Percentiles rank a stretch among this genome's conserved stretches.
Evolutionary conservation across 2,888 invertebrate genomes (phyloP).

Genomic region (Spisula subtruncata): DNA sequence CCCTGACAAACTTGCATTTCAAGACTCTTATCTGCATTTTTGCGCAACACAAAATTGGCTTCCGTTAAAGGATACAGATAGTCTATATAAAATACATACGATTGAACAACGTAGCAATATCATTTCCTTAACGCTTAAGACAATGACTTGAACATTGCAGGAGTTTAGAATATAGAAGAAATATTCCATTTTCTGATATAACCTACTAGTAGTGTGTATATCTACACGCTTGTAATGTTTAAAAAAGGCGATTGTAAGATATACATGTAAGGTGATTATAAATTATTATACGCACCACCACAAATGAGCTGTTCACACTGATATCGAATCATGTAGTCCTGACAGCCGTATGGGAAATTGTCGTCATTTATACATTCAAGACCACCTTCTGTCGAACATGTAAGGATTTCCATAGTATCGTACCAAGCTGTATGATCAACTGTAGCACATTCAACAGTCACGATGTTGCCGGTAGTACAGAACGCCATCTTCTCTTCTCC

Average conservation of each 20-base stretch:
- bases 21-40: too few species aligned
- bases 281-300: conserved; percentile 33
- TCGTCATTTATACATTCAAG: conserved; percentile 90
- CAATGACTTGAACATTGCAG: not conserved
- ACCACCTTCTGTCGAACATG: conserved; percentile 90
- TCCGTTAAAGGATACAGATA: too few species aligned
- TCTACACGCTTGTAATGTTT: too few species aligned
- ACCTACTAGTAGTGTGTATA: too few species aligned
- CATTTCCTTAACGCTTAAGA: not conserved
- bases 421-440: conserved; percentile 70
- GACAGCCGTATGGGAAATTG: conserved; percentile 76
- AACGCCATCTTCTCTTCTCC: conserved; percentile 73
- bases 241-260: not conserved
- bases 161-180: not conserved
- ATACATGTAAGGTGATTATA: too few species aligned
- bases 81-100: not conserved
- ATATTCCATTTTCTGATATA: too few species aligned
- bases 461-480: conserved; percentile 81
- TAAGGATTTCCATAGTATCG: conserved; percentile 76
- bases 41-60: too few species aligned
- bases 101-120: not conserved
- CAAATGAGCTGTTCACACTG: conserved; percentile 76
- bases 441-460: conserved; percentile 83
- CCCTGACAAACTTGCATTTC: too few species aligned
- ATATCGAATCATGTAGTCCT: conserved; percentile 85